Evolutionary conservation across 2,797 vertebrate genomes (phyloP), one percentile per base, ranked within the genome.

Genomic region (Cygnus olor): DNA sequence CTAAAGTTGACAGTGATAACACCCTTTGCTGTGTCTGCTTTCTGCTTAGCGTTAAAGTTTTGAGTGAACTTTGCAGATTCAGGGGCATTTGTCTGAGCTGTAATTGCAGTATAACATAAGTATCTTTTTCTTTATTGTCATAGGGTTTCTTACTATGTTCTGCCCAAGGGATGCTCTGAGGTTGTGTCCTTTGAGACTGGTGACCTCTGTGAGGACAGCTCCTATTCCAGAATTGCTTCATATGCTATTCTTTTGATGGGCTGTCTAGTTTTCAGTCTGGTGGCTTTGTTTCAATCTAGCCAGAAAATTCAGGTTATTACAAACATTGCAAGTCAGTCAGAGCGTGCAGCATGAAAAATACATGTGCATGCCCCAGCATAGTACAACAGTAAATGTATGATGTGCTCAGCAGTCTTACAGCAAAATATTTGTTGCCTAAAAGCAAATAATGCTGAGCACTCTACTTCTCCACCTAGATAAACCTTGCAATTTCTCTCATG

Each of bases 401-500:
- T 93, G 74, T 79, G 40, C 77, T 84, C 80, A 86, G 74, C 73
- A 66, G 21, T 77, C 58, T 64, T 84, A 79, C 36, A 91, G 64
- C 27, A 89, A 89, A 95, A 78, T 85, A 80, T 74, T 94, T 84
- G 73, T 70, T 89, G 60, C 61, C 38, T 93, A 77, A 85, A 87
- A 56, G 24, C 36, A 90, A 93, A 88, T 85, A 89, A 53, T 61
- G 21, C 69, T 83, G 84, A 72, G 27, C 6, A 3, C 42, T 94
- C 54, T 40, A 80, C 24, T 94, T 89, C 66, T 87, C 15, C n/a
- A 51, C n/a, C n/a, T 19, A 56, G 40, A 79, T 70, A 93, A 88
- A 93, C 38, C 38, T 88, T 80, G 80, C 53, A 73, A 47, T 85
- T 93, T 72, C 57, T 89, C 61, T 61, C 40, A 56, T 34, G 54